Percentiles rank a stretch among this genome's conserved stretches.
Evolutionary conservation across 2,113 vertebrate genomes (phyloP).

Genomic region (Elanus axillaris): DNA sequence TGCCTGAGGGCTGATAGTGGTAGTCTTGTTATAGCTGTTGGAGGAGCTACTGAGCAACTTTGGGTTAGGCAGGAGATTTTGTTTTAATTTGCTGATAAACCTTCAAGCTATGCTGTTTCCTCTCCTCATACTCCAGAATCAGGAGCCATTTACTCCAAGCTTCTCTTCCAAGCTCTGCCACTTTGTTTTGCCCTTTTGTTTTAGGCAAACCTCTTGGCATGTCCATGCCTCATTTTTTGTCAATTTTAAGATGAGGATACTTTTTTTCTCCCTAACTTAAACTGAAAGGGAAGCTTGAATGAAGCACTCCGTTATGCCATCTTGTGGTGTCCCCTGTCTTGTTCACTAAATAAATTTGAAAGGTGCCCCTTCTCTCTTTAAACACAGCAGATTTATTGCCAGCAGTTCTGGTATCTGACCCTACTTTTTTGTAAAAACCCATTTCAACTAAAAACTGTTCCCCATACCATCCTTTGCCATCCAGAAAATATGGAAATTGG

Average conservation of each 20-base stretch:
- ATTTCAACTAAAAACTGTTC: background rate
- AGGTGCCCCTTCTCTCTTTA: background rate
- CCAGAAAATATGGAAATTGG: background rate
- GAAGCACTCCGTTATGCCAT: background rate
- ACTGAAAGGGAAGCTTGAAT: background rate
- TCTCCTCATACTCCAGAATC: background rate
- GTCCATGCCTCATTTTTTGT: background rate
- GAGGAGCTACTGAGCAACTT: background rate
- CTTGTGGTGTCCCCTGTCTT: slow-evolving; percentile 24
- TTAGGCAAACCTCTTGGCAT: background rate
- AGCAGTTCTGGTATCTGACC: background rate
- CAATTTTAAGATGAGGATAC: background rate
- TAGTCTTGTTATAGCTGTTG: background rate
- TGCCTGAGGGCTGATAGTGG: background rate
- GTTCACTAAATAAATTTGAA: background rate
- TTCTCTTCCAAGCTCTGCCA: background rate
- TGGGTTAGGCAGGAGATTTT: background rate
- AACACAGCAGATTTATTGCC: background rate
- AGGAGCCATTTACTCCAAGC: background rate
- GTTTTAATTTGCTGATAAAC: background rate
- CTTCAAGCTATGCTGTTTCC: background rate
- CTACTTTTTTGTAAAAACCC: background rate
- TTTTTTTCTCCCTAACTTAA: background rate
- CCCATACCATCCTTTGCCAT: background rate
- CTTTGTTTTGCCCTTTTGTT: background rate